These are phyloP conservation scores for Eristalinus aeneus DNA, from an alignment of 2,888 invertebrate genomes.

Conservation along the genomic window DNA sequence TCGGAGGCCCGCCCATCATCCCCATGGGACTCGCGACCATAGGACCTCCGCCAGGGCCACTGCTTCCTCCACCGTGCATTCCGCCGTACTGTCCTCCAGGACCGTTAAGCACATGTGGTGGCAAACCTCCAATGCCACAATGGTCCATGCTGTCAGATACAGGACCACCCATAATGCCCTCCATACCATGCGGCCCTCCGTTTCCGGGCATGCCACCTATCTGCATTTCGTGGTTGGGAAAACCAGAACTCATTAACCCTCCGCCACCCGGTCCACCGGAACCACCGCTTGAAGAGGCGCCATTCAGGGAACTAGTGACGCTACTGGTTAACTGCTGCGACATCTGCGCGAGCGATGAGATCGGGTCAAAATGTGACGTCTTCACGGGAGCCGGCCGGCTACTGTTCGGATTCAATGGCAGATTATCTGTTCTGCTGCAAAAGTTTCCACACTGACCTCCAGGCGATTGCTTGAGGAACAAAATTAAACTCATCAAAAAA, in stretches of 20 bases:
- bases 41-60: constrained; percentile 74
- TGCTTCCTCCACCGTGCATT: constrained; percentile 72
- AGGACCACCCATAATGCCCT: constrained; percentile 74
- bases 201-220: constrained; percentile 65
- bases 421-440: constrained; percentile 83
- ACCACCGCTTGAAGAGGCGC: constrained; percentile 77
- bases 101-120: constrained; percentile 64
- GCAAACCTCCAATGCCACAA: constrained; percentile 73
- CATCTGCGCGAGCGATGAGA: constrained; percentile 96
- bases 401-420: constrained; percentile 86
- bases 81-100: constrained; percentile 71
- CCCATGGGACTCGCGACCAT: constrained; percentile 77
- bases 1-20: constrained; percentile 81
- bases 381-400: constrained; percentile 83
- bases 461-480: constrained; percentile 72
- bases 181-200: constrained; percentile 72
- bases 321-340: constrained; percentile 94
- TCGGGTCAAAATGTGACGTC: constrained; percentile 92
- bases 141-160: constrained; percentile 76
- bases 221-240: constrained; percentile 74
- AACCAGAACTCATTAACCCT: constrained; percentile 69
- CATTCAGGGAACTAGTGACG: constrained; percentile 82
- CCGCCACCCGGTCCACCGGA: constrained; percentile 72
- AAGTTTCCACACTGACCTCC: constrained; percentile 73
- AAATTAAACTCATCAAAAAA: background rate